phyloP scores from a whole-genome alignment of 2,113 vertebrate species.

The Cryptotis parvus region DNA sequence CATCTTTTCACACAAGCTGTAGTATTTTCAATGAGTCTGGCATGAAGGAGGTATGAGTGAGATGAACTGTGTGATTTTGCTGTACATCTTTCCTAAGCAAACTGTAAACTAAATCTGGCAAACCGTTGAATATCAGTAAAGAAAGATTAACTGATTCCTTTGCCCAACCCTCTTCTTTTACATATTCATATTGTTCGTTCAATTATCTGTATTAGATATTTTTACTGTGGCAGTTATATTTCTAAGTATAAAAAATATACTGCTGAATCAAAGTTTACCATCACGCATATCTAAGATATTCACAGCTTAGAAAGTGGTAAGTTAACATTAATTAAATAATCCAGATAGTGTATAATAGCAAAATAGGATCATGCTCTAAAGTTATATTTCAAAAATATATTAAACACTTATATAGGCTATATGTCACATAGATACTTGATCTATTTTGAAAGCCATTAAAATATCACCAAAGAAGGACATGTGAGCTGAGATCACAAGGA shows the following conservation, averaged over 20 bases:
- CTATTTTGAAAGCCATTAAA: not conserved
- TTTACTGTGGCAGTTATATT: not conserved
- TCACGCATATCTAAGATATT: not conserved
- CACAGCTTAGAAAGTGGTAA: not conserved
- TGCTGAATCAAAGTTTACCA: not conserved
- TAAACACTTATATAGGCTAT: not conserved
- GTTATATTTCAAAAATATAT: not conserved
- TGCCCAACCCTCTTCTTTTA: conserved; percentile 40
- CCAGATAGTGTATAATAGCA: not conserved
- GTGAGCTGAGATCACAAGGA: conserved; percentile 1
- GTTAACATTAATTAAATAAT: not conserved
- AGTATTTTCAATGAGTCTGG: conserved; percentile 23
- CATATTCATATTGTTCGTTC: conserved; percentile 48
- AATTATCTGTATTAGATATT: conserved; percentile 1
- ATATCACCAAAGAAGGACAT: not conserved
- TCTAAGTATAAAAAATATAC: not conserved
- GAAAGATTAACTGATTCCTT: conserved; percentile 36
- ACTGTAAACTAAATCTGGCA: not conserved
- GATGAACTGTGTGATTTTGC: not conserved
- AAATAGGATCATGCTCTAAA: not conserved
- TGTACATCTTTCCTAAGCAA: not conserved
- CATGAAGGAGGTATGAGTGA: not conserved
- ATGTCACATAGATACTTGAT: not conserved
- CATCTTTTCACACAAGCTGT: conserved; percentile 26
- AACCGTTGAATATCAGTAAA: conserved; percentile 32